These are phyloP conservation scores for Lepeophtheirus nordmannii DNA, from an alignment of 2,888 invertebrate species.

Conservation along the genomic window DNA sequence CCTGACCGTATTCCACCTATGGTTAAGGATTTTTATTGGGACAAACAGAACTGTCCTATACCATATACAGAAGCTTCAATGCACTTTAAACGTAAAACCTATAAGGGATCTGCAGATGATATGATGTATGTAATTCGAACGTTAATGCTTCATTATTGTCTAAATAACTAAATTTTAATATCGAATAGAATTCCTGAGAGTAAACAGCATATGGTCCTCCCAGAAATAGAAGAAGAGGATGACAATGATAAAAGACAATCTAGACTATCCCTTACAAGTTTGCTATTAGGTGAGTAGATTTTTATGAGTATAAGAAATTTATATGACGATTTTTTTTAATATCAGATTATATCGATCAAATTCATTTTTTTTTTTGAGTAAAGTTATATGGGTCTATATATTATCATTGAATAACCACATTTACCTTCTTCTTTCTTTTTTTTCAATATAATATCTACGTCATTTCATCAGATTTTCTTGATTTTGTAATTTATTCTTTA, in stretches of 20 bases:
- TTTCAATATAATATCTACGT: no score
- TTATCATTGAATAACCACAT: no score
- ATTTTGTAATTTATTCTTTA: no score
- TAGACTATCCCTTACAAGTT: constrained; percentile 18
- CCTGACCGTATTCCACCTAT: constrained; percentile 38
- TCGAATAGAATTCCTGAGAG: constrained; percentile 40
- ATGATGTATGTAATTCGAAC: constrained; percentile 38
- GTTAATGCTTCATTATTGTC: not conserved
- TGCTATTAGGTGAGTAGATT: constrained; percentile 17
- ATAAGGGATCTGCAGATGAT: constrained; percentile 43
- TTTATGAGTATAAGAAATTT: not conserved
- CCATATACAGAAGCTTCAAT: constrained; percentile 44
- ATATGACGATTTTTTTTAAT: no score
- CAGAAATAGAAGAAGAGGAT: constrained; percentile 41
- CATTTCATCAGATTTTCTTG: no score
- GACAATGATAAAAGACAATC: constrained; percentile 32
- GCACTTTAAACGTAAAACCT: constrained; percentile 42
- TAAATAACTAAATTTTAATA: not conserved
- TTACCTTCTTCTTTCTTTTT: no score
- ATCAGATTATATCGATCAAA: no score
- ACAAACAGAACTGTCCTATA: constrained; percentile 23
- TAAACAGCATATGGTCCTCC: constrained; percentile 42
- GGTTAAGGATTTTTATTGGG: constrained; percentile 34
- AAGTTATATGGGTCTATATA: no score
- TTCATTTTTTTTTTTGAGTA: no score